These are phyloP conservation scores for Magallana ariakensis DNA, from an alignment of 1,140 invertebrate genomes.

Conservation along the genomic window DNA sequence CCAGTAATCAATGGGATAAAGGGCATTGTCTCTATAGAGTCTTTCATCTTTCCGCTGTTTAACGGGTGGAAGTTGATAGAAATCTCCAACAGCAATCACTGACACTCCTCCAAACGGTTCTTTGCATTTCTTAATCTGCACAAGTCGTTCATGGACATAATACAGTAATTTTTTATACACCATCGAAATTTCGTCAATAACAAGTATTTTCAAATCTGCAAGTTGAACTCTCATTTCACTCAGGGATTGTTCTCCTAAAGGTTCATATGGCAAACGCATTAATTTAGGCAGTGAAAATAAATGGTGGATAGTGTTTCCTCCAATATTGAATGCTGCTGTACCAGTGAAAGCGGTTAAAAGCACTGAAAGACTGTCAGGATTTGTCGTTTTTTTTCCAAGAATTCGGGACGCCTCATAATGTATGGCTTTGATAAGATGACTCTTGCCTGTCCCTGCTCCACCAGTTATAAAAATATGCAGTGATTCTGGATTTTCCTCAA, in stretches of 20 bases:
- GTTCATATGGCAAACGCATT: slow-evolving; percentile 30
- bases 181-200: slow-evolving; percentile 35
- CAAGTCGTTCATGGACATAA: background rate
- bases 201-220: slow-evolving; percentile 31
- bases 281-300: slow-evolving; percentile 42
- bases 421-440: slow-evolving; percentile 54
- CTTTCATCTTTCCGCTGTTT: slow-evolving; percentile 2
- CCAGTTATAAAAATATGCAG: slow-evolving; percentile 58
- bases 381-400: background rate
- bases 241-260: slow-evolving; percentile 42
- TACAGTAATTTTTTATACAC: slow-evolving; percentile 4
- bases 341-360: slow-evolving; percentile 52
- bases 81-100: slow-evolving; percentile 26
- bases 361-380: slow-evolving; percentile 42
- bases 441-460: slow-evolving; percentile 53
- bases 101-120: slow-evolving; percentile 17
- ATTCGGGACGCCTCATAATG: slow-evolving; percentile 57
- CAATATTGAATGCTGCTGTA: slow-evolving; percentile 49
- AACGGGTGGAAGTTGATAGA: slow-evolving; percentile 38
- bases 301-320: slow-evolving; percentile 50
- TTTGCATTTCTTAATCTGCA: slow-evolving; percentile 6
- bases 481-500: slow-evolving; percentile 37
- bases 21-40: background rate
- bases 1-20: slow-evolving; percentile 7
- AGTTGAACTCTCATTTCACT: slow-evolving; percentile 46